Evolutionary conservation across 1,140 invertebrate species (phyloP), one percentile per base, ranked within the genome.

Genomic region (Drosophila malerkotliana): DNA sequence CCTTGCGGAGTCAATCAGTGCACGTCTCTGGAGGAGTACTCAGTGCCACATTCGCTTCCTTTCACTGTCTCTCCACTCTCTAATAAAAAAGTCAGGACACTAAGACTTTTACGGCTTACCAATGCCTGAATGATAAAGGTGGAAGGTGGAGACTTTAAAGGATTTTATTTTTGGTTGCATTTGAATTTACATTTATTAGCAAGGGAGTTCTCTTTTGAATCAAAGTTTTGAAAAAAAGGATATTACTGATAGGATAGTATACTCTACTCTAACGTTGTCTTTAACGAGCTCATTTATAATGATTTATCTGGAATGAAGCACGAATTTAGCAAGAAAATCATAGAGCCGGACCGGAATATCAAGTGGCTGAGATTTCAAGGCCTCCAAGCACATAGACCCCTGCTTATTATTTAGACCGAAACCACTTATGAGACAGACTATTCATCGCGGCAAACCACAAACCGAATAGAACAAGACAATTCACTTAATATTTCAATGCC

Each of bases 1-100:
- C 18, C 60, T 14, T 18, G 41, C 44, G 39, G 32, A 76, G 72
- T 76, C 72, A 76, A 67, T 76, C 72, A 75, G 71, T 67, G 72
- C 55, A 51, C 55, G 30, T 59, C 54, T 59, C 72, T 60, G 30
- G 37, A 37, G 66, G 44, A 69, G 71, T 18, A 45, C 30, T 49
- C 52, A 48, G 39, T 41, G 52, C 34, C 72, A 64, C 37, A 44
- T 18, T 48, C n/a, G 24, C 9, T 28, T 6, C 0, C 12, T 4
- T 45, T 28, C 51, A 15, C 28, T 32, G 14, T 34, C 12, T 26
- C 3, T 18, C 21, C 7, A 61, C 12, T 47, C 61, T 18, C n/a
- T 18, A 24, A 30, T 47, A 10, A 14, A n/a, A 24, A 47, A 21
- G 34, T 37, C 34, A 10, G 34, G 10, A 10, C 41, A 55, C 39